A percentile compares a stretch with the other conserved stretches of the same genome.
Conservation (phyloP, 2,113 vertebrate species). For the Alosa alosa region DNA sequence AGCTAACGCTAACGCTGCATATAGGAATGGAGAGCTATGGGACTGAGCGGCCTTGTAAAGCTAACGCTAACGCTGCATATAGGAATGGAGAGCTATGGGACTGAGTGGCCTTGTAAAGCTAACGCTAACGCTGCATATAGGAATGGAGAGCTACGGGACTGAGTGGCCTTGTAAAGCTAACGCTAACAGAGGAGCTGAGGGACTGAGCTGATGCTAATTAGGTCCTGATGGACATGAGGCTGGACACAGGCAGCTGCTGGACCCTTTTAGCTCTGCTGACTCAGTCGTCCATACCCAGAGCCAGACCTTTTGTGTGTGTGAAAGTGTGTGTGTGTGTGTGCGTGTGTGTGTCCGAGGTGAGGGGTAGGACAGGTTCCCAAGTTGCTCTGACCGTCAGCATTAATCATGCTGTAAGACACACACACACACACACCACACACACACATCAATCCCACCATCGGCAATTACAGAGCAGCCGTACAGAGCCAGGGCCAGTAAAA, state of each 20-base stretch:
- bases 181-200: background rate
- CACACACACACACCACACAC: too few relatives aligned
- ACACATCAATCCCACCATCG: background rate
- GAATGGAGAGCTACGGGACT: background rate
- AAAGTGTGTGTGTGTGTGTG: background rate
- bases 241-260: background rate
- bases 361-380: too few relatives aligned
- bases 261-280: background rate
- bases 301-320: background rate
- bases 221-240: constrained; percentile 11
- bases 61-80: constrained; percentile 32
- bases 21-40: constrained; percentile 26
- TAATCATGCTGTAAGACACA: background rate
- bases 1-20: constrained; percentile 27
- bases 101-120: constrained; percentile 34
- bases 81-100: constrained; percentile 19
- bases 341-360: too few relatives aligned
- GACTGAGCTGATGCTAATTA: constrained; percentile 18
- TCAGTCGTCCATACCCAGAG: background rate
- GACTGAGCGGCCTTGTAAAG: constrained; percentile 33
- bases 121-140: constrained; percentile 35
- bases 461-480: background rate
- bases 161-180: background rate
- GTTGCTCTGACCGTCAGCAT: too few relatives aligned
- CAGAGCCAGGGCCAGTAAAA: background rate